phyloP scores from a whole-genome alignment of 2,888 invertebrate genomes.

The Ornithoptera alexandrae region DNA sequence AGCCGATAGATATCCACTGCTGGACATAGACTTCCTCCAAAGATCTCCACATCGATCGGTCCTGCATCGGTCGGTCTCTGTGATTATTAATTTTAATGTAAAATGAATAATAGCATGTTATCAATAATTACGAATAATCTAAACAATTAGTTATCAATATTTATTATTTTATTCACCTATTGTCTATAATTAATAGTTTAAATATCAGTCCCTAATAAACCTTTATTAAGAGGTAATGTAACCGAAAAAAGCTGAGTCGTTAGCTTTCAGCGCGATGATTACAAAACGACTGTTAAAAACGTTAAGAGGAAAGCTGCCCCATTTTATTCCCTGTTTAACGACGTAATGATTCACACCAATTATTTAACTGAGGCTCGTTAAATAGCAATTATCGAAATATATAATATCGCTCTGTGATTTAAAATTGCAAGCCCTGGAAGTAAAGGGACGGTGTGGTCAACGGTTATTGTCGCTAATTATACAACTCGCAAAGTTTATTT shows the following conservation, averaged over 20 bases:
- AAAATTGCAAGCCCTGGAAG: constrained; percentile 22
- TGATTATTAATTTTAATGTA: neutral
- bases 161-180: neutral
- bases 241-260: constrained; percentile 3
- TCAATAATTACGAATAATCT: neutral
- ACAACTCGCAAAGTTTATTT: constrained; percentile 4
- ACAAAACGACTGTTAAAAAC: constrained; percentile 4
- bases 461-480: constrained; percentile 24
- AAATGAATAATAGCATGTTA: neutral
- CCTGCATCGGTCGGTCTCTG: neutral
- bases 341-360: constrained; percentile 18
- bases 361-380: constrained; percentile 12
- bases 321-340: constrained; percentile 1
- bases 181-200: neutral
- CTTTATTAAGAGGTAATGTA: neutral
- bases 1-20: too few species aligned
- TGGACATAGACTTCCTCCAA: neutral
- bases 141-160: neutral
- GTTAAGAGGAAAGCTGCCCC: constrained; percentile 1
- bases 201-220: neutral
- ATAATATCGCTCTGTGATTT: constrained; percentile 13
- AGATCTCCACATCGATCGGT: neutral
- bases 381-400: constrained; percentile 18
- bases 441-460: constrained; percentile 6
- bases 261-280: constrained; percentile 10